Evolutionary conservation across 2,113 vertebrate species (phyloP).

Genomic region (Vidua macroura): DNA sequence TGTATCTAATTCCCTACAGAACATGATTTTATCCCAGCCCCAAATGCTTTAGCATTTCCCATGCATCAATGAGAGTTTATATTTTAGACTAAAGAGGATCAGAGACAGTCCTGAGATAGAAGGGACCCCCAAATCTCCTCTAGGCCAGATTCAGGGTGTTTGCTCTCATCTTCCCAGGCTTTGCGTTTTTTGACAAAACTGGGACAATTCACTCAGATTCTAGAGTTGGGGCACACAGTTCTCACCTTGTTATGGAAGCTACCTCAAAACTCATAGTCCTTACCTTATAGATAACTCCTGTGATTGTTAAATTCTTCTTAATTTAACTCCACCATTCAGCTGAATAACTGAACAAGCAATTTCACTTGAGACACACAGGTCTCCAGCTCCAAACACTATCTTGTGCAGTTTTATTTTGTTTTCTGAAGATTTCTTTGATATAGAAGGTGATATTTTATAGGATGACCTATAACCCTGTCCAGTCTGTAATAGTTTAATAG

Average conservation of each 20-base stretch:
- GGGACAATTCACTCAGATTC: background rate
- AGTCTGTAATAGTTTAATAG: background rate
- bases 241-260: background rate
- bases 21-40: background rate
- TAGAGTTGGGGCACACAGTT: background rate
- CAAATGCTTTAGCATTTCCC: background rate
- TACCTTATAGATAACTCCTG: background rate
- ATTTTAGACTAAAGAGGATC: background rate
- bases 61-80: rapidly evolving
- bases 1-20: background rate
- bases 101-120: background rate
- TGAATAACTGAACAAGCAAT: background rate
- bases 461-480: background rate
- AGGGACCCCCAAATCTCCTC: background rate
- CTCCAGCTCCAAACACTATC: background rate
- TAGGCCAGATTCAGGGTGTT: background rate
- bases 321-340: background rate
- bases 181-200: background rate
- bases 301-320: background rate
- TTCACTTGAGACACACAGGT: background rate
- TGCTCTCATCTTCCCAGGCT: background rate
- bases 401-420: background rate
- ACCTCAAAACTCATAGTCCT: background rate
- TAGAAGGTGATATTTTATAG: background rate
- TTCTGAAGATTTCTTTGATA: background rate